Percentiles rank a stretch among this genome's conserved stretches.
phyloP scores from a whole-genome alignment of 2,797 vertebrate genomes.

The Bovichtus variegatus region DNA sequence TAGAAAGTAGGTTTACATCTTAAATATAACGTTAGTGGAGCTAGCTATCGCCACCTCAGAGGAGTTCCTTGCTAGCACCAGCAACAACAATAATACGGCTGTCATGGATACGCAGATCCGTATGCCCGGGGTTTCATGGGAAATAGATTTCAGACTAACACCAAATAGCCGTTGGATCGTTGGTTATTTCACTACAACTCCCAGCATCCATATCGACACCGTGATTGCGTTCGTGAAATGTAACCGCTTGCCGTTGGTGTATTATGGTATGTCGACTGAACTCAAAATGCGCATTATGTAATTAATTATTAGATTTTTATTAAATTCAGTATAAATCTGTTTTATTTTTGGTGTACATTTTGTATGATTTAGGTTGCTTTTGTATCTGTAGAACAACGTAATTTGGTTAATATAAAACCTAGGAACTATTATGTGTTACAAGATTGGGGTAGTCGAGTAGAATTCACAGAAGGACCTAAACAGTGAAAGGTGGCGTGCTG shows the following conservation, averaged over 20 bases:
- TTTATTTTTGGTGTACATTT: accelerated
- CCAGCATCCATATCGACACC: slow-evolving; percentile 17
- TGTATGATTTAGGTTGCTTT: accelerated
- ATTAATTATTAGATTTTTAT: background rate
- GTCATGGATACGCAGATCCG: slow-evolving; percentile 84
- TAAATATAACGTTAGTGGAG: slow-evolving; percentile 10
- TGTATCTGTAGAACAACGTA: accelerated
- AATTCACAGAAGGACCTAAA: slow-evolving; percentile 65
- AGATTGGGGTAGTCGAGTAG: slow-evolving; percentile 14
- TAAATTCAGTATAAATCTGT: accelerated
- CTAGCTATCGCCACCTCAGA: slow-evolving; percentile 8
- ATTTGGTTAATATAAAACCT: background rate
- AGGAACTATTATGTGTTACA: slow-evolving; percentile 52
- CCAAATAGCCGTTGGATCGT: accelerated
- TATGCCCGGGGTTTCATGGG: slow-evolving; percentile 66
- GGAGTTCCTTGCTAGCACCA: slow-evolving; percentile 56
- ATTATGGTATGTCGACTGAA: background rate
- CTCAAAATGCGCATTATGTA: background rate
- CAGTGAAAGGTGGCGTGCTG: slow-evolving; percentile 51
- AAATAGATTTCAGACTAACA: slow-evolving; percentile 63
- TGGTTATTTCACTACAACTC: slow-evolving; percentile 40
- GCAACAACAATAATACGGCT: slow-evolving; percentile 80
- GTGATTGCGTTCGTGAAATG: slow-evolving; percentile 41
- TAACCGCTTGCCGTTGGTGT: slow-evolving; percentile 1
- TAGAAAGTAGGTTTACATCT: background rate